Evolutionary conservation across 2,113 vertebrate species (phyloP).

Genomic region (Pterocles orientalis): DNA sequence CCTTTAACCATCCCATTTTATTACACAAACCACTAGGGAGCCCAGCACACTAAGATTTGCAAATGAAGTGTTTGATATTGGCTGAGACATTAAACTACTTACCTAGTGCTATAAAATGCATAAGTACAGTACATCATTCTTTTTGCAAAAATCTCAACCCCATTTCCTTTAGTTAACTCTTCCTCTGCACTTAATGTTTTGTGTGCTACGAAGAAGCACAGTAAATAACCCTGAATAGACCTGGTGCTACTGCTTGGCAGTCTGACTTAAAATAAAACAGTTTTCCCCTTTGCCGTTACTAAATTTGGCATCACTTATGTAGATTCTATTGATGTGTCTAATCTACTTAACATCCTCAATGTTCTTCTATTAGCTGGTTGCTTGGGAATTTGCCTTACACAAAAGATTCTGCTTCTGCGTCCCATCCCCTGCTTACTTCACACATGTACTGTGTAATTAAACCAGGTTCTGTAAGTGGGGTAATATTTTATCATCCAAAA

Average conservation of each 20-base stretch:
- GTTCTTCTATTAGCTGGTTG: constrained; percentile 49
- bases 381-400: constrained; percentile 45
- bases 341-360: constrained; percentile 49
- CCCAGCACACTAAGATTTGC: constrained; percentile 76
- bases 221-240: constrained; percentile 16
- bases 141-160: constrained; percentile 65
- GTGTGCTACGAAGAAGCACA: neutral
- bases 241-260: neutral
- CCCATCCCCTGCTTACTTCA: neutral
- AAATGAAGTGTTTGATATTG: constrained; percentile 82
- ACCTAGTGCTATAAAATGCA: constrained; percentile 76
- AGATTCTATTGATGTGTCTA: constrained; percentile 67
- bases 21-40: constrained; percentile 74
- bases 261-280: constrained; percentile 57
- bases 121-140: constrained; percentile 69
- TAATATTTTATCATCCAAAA: neutral
- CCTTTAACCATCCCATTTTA: constrained; percentile 82
- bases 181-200: neutral
- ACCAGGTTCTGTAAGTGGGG: neutral
- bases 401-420: neutral
- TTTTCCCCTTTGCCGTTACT: constrained; percentile 30
- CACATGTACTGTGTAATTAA: neutral
- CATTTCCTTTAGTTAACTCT: constrained; percentile 64
- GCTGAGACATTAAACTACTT: constrained; percentile 79
- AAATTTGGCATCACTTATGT: constrained; percentile 56